Evolutionary conservation across 2,113 vertebrate genomes (phyloP).

Genomic region (Tiliqua scincoides): DNA sequence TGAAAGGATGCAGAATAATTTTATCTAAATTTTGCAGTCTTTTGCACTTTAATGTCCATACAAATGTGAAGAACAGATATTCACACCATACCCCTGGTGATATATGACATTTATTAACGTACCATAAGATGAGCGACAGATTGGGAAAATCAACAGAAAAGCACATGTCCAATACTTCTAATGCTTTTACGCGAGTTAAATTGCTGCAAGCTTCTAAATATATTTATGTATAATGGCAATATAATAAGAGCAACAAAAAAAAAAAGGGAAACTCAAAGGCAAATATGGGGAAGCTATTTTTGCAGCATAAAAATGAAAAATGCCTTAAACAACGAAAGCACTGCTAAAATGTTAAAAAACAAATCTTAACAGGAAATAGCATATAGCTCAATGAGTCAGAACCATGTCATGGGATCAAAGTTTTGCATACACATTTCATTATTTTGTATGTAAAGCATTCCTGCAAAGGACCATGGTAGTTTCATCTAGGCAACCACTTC

Average conservation of each 20-base stretch:
- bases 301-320: constrained; percentile 15
- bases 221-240: not conserved
- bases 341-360: constrained; percentile 40
- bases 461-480: constrained; percentile 48
- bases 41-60: not conserved
- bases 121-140: not conserved
- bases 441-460: constrained; percentile 63
- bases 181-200: not conserved
- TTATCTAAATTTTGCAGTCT: constrained; percentile 13
- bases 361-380: constrained; percentile 50
- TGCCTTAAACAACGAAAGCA: constrained; percentile 38
- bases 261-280: accelerated
- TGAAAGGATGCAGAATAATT: not conserved
- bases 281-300: not conserved
- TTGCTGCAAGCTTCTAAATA: constrained; percentile 11
- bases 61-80: constrained; percentile 14
- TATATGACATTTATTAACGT: constrained; percentile 41
- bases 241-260: not conserved
- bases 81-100: not conserved
- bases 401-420: constrained; percentile 55
- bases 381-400: constrained; percentile 61
- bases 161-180: accelerated
- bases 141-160: constrained; percentile 25
- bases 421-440: constrained; percentile 65
- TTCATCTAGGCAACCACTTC: constrained; percentile 32